Evolutionary conservation across 2,797 vertebrate genomes (phyloP).

Genomic region (Rachycentron canadum): DNA sequence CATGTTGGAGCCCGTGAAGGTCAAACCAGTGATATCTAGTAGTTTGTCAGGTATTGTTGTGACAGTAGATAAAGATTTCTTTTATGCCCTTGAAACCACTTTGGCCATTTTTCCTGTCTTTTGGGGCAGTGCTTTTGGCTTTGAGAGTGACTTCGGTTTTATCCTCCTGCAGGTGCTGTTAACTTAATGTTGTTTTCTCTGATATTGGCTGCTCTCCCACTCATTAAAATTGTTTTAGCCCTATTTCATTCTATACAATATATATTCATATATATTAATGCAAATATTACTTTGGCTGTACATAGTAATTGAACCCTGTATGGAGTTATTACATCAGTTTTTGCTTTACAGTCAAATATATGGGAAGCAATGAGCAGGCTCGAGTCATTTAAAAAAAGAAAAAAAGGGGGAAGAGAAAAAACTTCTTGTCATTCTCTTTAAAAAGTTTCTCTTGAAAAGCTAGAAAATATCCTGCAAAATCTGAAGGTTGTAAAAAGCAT

Average conservation of each 20-base stretch:
- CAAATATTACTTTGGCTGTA: conserved; percentile 64
- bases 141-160: conserved; percentile 52
- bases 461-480: conserved; percentile 74
- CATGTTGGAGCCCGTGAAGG: conserved; percentile 55
- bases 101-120: conserved; percentile 64
- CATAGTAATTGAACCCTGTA: conserved; percentile 54
- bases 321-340: conserved; percentile 27
- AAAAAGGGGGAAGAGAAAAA: background rate
- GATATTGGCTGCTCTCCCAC: conserved; percentile 61
- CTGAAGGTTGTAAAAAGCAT: conserved; percentile 73
- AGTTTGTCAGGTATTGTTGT: conserved; percentile 31
- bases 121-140: conserved; percentile 73
- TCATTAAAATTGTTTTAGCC: conserved; percentile 72
- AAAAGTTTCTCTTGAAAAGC: conserved; percentile 72
- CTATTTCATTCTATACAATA: conserved; percentile 68
- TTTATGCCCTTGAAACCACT: conserved; percentile 68
- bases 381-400: conserved; percentile 9
- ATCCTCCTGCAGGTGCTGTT: conserved; percentile 46
- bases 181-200: conserved; percentile 39
- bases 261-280: conserved; percentile 44
- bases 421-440: conserved; percentile 39
- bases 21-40: conserved; percentile 46
- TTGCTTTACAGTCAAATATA: conserved; percentile 50
- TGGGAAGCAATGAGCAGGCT: conserved; percentile 35
- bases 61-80: conserved; percentile 38